Conservation (phyloP, 2,113 vertebrate species). For the Tachuris rubrigastra region DNA sequence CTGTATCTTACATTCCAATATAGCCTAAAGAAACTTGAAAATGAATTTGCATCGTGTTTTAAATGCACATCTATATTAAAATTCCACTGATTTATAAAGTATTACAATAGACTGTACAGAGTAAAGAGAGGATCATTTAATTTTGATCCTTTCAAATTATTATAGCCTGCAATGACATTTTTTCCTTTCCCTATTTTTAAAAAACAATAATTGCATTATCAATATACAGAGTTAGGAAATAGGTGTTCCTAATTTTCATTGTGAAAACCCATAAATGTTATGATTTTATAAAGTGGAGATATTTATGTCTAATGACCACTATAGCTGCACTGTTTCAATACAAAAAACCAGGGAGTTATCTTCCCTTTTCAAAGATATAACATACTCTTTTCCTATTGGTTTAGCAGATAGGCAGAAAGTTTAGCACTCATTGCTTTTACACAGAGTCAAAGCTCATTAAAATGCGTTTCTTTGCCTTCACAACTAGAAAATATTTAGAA, state of each 20-base stretch:
- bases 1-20: neutral
- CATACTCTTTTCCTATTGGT: neutral
- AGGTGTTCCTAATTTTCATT: rapidly evolving
- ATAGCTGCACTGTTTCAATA: neutral
- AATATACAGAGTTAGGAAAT: neutral
- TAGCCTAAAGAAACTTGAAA: neutral
- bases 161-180: neutral
- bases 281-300: neutral
- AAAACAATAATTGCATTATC: neutral
- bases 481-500: neutral
- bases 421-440: neutral
- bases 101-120: neutral
- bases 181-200: neutral
- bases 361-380: neutral
- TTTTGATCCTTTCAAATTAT: neutral
- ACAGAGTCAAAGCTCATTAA: neutral
- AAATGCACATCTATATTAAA: neutral
- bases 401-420: neutral
- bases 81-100: neutral
- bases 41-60: neutral
- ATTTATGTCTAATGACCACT: neutral
- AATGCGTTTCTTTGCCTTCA: neutral
- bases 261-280: neutral
- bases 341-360: neutral
- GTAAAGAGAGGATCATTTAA: neutral